A percentile compares a stretch with the other conserved stretches of the same genome.
phyloP scores from a whole-genome alignment of 2,113 vertebrate species.

The Sphyrna mokarran region DNA sequence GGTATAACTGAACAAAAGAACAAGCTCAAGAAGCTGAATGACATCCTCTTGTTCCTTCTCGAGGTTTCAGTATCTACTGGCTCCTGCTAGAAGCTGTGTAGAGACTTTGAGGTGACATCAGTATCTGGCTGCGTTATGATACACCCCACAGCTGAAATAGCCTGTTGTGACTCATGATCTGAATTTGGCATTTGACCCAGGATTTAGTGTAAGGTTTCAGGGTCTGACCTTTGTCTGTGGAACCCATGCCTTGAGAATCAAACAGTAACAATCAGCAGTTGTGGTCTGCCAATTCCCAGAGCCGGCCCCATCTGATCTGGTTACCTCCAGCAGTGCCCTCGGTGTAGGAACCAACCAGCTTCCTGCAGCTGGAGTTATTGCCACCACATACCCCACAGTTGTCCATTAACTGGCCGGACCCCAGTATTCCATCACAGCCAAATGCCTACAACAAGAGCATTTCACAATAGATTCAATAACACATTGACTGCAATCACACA shows the following conservation, averaged over 20 bases:
- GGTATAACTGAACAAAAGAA: neutral
- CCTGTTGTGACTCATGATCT: neutral
- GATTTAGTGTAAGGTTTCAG: neutral
- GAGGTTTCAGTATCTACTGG: neutral
- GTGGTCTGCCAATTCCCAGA: neutral
- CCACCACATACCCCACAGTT: constrained; percentile 78
- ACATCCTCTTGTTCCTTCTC: neutral
- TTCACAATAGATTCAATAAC: neutral
- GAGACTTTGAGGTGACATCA: neutral
- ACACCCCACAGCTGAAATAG: neutral
- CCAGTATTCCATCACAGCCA: constrained; percentile 80
- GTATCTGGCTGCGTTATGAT: neutral
- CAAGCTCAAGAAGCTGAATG: neutral
- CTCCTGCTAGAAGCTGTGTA: neutral
- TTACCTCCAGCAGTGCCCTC: constrained; percentile 73
- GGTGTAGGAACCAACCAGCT: constrained; percentile 60
- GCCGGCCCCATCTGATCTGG: neutral
- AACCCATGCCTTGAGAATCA: neutral
- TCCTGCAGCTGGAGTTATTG: constrained; percentile 67
- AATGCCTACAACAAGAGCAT: constrained; percentile 61
- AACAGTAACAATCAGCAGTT: neutral
- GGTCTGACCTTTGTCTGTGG: neutral
- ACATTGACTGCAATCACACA: neutral
- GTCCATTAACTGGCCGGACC: constrained; percentile 65
- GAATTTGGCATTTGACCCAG: neutral